Percentiles rank a stretch among this genome's conserved stretches.
Conservation (phyloP, 2,888 invertebrate genomes). For the Macrosoma leucophasiata region DNA sequence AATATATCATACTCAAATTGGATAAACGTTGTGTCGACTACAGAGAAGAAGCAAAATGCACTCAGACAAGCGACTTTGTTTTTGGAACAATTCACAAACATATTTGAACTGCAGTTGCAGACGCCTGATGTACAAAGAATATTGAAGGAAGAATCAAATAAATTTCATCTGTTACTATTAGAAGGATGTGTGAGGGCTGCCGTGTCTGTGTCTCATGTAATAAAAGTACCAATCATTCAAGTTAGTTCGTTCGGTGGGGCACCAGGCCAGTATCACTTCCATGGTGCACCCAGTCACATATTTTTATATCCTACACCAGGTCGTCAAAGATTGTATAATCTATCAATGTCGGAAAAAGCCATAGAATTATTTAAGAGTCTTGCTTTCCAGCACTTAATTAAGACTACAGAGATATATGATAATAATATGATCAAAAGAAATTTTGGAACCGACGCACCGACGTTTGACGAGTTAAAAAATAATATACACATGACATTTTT, state of each 20-base stretch:
- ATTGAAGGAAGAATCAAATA: too few relatives aligned
- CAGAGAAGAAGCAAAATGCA: background rate
- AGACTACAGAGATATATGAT: too few relatives aligned
- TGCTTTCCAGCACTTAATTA: too few relatives aligned
- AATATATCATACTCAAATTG: conserved; percentile 25
- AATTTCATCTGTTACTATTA: conserved; percentile 33
- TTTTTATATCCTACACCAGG: conserved; percentile 13
- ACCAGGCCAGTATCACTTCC: conserved; percentile 18
- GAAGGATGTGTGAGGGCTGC: conserved; percentile 30
- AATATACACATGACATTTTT: conserved; percentile 47
- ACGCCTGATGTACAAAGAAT: too few relatives aligned
- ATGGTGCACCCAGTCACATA: conserved; percentile 23
- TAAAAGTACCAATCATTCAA: conserved; percentile 36
- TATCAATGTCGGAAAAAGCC: conserved; percentile 29
- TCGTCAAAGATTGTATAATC: conserved; percentile 16
- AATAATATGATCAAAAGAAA: conserved; percentile 8
- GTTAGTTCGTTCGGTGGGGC: conserved; percentile 33
- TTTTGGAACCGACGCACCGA: conserved; percentile 23
- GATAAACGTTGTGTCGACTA: background rate
- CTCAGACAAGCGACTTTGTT: conserved; percentile 18
- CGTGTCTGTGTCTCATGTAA: conserved; percentile 30
- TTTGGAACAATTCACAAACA: conserved; percentile 2
- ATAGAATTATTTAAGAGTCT: too few relatives aligned
- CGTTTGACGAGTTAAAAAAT: conserved; percentile 25
- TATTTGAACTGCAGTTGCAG: conserved; percentile 27